These are phyloP conservation scores for Lochmaea capreae DNA, from an alignment of 2,888 invertebrate genomes.

Conservation along the genomic window DNA sequence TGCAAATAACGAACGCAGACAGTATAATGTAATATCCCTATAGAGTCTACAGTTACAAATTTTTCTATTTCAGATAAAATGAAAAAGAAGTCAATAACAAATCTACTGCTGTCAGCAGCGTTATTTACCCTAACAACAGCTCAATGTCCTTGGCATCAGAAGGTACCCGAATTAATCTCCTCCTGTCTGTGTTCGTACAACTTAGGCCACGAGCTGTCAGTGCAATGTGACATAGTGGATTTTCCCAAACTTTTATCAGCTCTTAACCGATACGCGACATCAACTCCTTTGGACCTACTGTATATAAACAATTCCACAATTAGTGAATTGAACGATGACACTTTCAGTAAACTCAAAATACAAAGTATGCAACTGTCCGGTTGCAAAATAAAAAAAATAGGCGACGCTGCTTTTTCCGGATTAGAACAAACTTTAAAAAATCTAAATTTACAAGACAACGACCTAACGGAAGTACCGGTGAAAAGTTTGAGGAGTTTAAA, in stretches of 20 bases:
- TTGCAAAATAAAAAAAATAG: constrained; percentile 79
- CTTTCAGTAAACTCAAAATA: constrained; percentile 77
- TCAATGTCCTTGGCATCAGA: constrained; percentile 88
- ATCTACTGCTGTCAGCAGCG: constrained; percentile 54
- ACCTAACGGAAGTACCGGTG: constrained; percentile 81
- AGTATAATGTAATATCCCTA: too few relatives aligned
- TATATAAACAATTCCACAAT: constrained; percentile 91
- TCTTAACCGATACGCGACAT: constrained; percentile 76
- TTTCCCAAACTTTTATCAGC: constrained; percentile 80
- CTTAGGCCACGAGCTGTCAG: constrained; percentile 84
- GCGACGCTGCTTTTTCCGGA: constrained; percentile 82
- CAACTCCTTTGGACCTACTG: constrained; percentile 81
- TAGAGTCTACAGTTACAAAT: too few relatives aligned
- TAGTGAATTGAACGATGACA: constrained; percentile 73
- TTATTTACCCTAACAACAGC: constrained; percentile 64
- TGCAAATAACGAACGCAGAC: too few relatives aligned
- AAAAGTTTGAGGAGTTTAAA: constrained; percentile 75
- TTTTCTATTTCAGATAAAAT: constrained; percentile 59
- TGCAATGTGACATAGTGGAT: constrained; percentile 92
- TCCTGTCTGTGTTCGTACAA: constrained; percentile 91
- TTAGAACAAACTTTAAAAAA: constrained; percentile 85
- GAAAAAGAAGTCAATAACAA: constrained; percentile 55
- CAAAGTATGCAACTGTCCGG: constrained; percentile 88
- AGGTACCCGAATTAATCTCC: constrained; percentile 79
- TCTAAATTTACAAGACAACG: constrained; percentile 87